Conservation (phyloP, 2,888 invertebrate genomes). For the Flexamia atlantica region DNA sequence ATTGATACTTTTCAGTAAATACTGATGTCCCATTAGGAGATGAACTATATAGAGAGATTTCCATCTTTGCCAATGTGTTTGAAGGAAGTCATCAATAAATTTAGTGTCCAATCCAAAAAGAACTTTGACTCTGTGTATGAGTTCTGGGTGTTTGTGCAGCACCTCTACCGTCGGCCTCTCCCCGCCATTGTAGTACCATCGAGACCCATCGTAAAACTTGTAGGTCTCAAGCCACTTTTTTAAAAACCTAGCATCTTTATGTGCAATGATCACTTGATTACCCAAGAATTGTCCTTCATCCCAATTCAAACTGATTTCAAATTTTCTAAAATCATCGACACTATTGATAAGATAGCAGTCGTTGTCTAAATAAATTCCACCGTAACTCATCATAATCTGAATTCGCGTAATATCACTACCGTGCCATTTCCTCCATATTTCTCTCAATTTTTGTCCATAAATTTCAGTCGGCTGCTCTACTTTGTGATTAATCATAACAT, state of each 20-base stretch:
- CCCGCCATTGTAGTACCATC: conserved; percentile 75
- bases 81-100: conserved; percentile 33
- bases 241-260: conserved; percentile 71
- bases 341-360: conserved; percentile 69
- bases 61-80: conserved; percentile 55
- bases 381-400: conserved; percentile 71
- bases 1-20: background rate
- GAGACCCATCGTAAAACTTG: conserved; percentile 68
- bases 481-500: conserved; percentile 42
- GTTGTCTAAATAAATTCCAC: conserved; percentile 73
- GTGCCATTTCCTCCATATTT: conserved; percentile 60
- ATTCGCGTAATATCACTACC: conserved; percentile 67
- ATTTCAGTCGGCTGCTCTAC: conserved; percentile 58
- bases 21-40: background rate
- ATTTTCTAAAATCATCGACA: conserved; percentile 71
- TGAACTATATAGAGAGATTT: conserved; percentile 33
- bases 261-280: conserved; percentile 69
- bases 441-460: conserved; percentile 61
- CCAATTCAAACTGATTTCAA: conserved; percentile 72
- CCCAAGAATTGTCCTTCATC: conserved; percentile 65
- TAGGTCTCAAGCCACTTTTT: background rate
- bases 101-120: conserved; percentile 72
- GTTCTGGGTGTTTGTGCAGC: conserved; percentile 71
- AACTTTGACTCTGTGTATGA: conserved; percentile 72
- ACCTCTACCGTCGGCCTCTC: conserved; percentile 73